phyloP scores from a whole-genome alignment of 1,140 invertebrate genomes.

The Aricia agestis region DNA sequence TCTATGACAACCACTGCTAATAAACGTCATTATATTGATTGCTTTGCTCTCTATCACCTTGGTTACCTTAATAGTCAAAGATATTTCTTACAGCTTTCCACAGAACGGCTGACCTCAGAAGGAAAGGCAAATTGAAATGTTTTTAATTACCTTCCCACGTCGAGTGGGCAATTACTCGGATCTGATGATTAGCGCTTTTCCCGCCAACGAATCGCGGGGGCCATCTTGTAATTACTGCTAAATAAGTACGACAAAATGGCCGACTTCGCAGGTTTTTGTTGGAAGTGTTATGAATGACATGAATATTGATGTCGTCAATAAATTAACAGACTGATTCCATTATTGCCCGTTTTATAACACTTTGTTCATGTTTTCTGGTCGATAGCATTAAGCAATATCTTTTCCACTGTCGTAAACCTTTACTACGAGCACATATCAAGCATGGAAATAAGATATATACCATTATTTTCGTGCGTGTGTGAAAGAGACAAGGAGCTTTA shows the following conservation, averaged over 20 bases:
- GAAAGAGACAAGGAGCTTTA: too few relatives aligned
- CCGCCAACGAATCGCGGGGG: constrained; percentile 44
- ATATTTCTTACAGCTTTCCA: not conserved
- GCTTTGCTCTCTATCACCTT: not conserved
- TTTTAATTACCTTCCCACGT: constrained; percentile 15
- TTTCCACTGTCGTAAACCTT: too few relatives aligned
- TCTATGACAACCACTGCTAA: not conserved
- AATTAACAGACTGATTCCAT: too few relatives aligned
- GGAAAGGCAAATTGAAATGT: constrained; percentile 8
- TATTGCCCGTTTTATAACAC: too few relatives aligned
- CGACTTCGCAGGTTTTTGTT: constrained; percentile 32
- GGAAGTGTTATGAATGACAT: not conserved
- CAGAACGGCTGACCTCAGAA: not conserved
- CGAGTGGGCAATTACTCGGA: constrained; percentile 50
- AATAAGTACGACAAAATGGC: constrained; percentile 54
- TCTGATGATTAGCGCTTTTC: constrained; percentile 64
- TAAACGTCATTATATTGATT: not conserved
- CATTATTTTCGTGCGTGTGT: too few relatives aligned
- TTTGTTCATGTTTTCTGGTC: too few relatives aligned
- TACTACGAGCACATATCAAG: too few relatives aligned
- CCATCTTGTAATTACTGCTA: constrained; percentile 61
- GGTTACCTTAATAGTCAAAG: not conserved
- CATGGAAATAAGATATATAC: too few relatives aligned
- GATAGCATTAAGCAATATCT: too few relatives aligned
- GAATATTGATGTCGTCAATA: too few relatives aligned